A percentile compares a stretch with the other conserved stretches of the same genome.
Evolutionary conservation across 2,113 vertebrate species (phyloP).

Genomic region (Cyanoderma ruficeps): DNA sequence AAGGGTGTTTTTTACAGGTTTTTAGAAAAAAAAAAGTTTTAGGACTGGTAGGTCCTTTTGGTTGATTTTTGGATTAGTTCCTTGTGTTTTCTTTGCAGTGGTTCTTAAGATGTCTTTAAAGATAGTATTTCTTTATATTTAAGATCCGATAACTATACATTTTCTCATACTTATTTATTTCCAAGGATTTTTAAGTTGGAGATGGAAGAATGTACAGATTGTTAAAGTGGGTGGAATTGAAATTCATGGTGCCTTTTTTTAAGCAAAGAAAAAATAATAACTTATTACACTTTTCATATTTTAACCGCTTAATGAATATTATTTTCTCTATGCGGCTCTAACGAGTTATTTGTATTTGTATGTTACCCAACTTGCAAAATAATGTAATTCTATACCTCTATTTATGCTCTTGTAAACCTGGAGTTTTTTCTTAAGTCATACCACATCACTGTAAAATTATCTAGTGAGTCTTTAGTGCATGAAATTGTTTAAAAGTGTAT

Average conservation of each 20-base stretch:
- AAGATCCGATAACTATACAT: not conserved
- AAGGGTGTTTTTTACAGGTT: not conserved
- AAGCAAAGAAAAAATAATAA: not conserved
- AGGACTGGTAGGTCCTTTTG: not conserved
- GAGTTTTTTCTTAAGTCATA: not conserved
- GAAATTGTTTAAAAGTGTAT: constrained; percentile 40
- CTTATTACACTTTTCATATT: constrained; percentile 1
- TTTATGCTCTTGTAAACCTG: constrained; percentile 41
- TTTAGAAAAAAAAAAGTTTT: not conserved
- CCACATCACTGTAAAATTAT: constrained; percentile 31
- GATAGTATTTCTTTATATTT: not conserved
- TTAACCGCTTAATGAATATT: constrained; percentile 7
- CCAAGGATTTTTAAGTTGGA: not conserved
- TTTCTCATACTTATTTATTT: not conserved
- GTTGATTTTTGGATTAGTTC: not conserved
- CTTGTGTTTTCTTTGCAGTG: not conserved
- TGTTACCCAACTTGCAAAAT: constrained; percentile 24
- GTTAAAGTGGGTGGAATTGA: not conserved
- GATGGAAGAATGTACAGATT: not conserved
- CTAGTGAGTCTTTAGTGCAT: constrained; percentile 34
- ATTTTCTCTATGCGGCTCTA: not conserved
- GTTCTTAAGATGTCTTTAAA: not conserved
- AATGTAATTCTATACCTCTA: constrained; percentile 49
- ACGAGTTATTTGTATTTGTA: constrained; percentile 12
- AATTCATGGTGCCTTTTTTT: not conserved